Percentiles rank a stretch among this genome's conserved stretches.
Evolutionary conservation across 2,797 vertebrate species (phyloP).

Genomic region (Intellagama lesueurii): DNA sequence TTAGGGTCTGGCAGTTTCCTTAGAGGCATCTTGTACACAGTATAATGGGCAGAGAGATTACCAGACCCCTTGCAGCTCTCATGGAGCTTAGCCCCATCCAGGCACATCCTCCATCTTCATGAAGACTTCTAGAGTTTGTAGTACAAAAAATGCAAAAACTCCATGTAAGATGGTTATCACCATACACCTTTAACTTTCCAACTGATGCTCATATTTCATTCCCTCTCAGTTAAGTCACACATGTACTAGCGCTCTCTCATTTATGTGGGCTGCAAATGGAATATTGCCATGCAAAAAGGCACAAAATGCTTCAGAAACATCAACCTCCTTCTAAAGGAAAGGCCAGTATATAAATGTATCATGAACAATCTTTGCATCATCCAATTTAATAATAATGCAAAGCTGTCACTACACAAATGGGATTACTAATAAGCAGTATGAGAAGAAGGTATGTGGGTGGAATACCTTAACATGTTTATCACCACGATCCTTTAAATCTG

Average conservation of each 20-base stretch:
- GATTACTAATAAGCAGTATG: neutral
- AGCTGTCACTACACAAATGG: constrained; percentile 9
- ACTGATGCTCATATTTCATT: neutral
- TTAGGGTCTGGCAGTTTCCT: no score
- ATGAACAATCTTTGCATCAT: constrained; percentile 24
- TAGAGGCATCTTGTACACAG: no score
- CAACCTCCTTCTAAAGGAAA: constrained; percentile 10
- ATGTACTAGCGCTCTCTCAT: constrained; percentile 11
- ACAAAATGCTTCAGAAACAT: constrained; percentile 18
- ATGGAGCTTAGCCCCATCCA: no score
- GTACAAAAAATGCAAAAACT: no score
- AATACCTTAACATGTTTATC: constrained; percentile 5
- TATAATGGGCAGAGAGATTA: no score
- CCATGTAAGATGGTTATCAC: neutral
- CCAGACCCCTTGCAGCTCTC: no score
- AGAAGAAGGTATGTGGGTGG: constrained; percentile 11
- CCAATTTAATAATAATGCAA: constrained; percentile 35
- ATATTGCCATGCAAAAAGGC: constrained; percentile 16
- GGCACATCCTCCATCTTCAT: no score
- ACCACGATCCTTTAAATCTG: constrained; percentile 50
- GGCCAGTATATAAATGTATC: constrained; percentile 25
- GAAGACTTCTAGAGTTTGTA: no score
- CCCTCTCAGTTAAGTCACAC: constrained; percentile 1
- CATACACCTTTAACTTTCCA: neutral
- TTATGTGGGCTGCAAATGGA: constrained; percentile 37